Evolutionary conservation across 2,888 invertebrate genomes (phyloP).

Genomic region (Ptychoptera albimana): DNA sequence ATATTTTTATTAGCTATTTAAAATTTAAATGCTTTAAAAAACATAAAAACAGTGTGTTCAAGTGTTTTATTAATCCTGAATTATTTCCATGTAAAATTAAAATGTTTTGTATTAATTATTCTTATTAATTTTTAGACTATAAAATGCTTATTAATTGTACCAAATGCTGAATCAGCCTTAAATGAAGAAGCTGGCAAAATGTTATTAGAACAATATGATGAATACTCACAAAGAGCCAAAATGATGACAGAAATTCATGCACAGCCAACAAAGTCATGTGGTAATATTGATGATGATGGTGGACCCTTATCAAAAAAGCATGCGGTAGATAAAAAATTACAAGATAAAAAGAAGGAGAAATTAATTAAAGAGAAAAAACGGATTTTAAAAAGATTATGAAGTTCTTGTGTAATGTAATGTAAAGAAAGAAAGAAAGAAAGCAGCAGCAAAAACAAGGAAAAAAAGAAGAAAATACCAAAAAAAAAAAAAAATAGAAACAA

Average conservation of each 20-base stretch:
- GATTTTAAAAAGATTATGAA: slow-evolving; percentile 72
- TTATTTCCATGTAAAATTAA: no score
- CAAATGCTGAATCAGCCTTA: slow-evolving; percentile 92
- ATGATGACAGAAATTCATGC: slow-evolving; percentile 90
- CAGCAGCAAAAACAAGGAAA: neutral
- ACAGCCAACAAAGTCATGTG: slow-evolving; percentile 34
- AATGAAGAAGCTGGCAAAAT: slow-evolving; percentile 95
- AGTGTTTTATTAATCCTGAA: no score
- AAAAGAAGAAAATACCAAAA: neutral
- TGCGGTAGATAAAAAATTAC: slow-evolving; percentile 62
- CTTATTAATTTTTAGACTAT: slow-evolving; percentile 50
- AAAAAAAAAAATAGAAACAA: neutral
- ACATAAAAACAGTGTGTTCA: neutral
- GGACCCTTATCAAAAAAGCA: slow-evolving; percentile 74
- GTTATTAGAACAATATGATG: slow-evolving; percentile 81
- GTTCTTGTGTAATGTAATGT: neutral
- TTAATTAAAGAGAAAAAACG: slow-evolving; percentile 70
- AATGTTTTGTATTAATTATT: neutral
- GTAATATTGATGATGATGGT: slow-evolving; percentile 33
- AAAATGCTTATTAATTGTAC: slow-evolving; percentile 89
- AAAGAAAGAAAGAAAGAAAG: neutral
- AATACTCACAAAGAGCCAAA: slow-evolving; percentile 75
- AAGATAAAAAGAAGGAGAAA: slow-evolving; percentile 50
- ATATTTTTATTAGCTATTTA: neutral
- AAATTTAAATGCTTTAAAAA: neutral